These are phyloP conservation scores for Delichon dasypus DNA, from an alignment of 2,797 vertebrate species.

Conservation along the genomic window DNA sequence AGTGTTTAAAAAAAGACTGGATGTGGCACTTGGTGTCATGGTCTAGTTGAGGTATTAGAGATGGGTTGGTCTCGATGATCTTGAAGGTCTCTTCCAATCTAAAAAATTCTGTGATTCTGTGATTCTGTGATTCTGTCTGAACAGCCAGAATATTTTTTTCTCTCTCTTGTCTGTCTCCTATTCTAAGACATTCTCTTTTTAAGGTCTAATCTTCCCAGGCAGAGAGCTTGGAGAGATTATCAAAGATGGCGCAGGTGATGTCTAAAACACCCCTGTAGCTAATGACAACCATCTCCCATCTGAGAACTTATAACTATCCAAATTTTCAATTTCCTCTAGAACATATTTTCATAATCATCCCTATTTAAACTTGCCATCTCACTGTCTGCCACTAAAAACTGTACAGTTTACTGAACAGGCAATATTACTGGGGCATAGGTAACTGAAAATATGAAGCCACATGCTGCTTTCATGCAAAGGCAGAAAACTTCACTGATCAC, in stretches of 20 bases:
- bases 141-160: background rate
- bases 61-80: too few species aligned
- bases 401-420: background rate
- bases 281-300: background rate
- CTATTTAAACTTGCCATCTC: background rate
- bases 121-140: background rate
- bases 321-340: conserved; percentile 7
- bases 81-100: too few species aligned
- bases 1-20: too few species aligned
- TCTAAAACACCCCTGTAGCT: background rate
- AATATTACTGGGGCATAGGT: background rate
- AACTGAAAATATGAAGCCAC: background rate
- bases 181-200: background rate
- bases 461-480: background rate
- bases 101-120: too few species aligned
- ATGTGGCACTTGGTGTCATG: too few species aligned
- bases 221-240: background rate
- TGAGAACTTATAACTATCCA: background rate
- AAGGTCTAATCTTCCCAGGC: background rate
- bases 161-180: background rate
- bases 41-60: too few species aligned
- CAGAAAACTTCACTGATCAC: background rate
- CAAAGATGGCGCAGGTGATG: background rate
- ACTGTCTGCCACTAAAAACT: background rate
- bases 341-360: background rate